These are phyloP conservation scores for Albula goreensis DNA, from an alignment of 2,113 vertebrate genomes.

Conservation along the genomic window DNA sequence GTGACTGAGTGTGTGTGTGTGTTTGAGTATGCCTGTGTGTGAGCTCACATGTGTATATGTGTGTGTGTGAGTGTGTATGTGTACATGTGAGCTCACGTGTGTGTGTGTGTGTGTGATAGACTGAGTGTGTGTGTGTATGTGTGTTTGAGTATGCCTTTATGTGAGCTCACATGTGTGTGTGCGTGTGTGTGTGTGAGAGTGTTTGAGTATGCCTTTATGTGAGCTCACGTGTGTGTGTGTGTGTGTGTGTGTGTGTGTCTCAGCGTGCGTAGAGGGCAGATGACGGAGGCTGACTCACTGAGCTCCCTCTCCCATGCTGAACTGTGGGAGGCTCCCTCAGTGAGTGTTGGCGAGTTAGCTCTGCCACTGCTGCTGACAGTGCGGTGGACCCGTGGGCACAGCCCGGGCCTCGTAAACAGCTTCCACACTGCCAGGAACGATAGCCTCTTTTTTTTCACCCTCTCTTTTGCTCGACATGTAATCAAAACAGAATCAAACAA, in stretches of 20 bases:
- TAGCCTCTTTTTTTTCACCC: background rate
- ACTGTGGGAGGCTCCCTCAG: background rate
- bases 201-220: background rate
- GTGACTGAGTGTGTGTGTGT: too few species aligned
- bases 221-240: background rate
- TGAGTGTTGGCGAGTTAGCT: background rate
- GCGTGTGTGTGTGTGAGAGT: background rate
- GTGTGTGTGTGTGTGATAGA: background rate
- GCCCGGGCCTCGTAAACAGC: background rate
- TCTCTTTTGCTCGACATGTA: background rate
- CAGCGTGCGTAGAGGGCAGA: background rate
- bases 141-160: background rate
- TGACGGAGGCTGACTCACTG: background rate
- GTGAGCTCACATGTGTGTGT: background rate
- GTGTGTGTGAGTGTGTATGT: background rate
- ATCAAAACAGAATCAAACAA: background rate
- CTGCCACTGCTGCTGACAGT: background rate
- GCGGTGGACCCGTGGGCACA: background rate
- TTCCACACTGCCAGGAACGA: background rate
- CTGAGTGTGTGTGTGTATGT: background rate
- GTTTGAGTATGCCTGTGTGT: too few species aligned
- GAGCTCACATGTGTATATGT: background rate
- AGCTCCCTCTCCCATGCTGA: background rate
- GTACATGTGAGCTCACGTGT: conserved; percentile 18
- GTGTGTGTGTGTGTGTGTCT: background rate